Base-by-base conservation (phyloP, 2,888 invertebrate species). In the Antheraea assamensis region DNA sequence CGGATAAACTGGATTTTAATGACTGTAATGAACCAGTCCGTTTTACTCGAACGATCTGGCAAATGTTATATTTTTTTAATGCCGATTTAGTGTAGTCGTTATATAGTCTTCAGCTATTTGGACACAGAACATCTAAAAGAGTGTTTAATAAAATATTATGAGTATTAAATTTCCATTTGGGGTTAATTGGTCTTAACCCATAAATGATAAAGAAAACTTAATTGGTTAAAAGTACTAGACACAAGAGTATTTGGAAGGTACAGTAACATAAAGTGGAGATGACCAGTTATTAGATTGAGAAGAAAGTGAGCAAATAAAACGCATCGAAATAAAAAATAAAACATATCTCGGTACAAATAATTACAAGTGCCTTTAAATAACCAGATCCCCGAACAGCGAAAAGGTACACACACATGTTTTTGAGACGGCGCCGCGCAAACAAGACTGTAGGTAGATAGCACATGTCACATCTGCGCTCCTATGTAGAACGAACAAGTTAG, bases 1-100 rank as follows among this genome's bases (percentile, higher is more conserved):
- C 68, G 68, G 68, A 68, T 68, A 68, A 68, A 68, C 68, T 68
- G 68, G 68, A 68, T 68, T 68, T 68, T 68, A 68, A 68, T 68
- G 68, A 68, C 68, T 68, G 68, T n/a, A 35, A 68, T 68, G 68
- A 68, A 68, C 68, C 68, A 21, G 68, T 21, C 21, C 35, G 68
- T 35, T 68, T 68, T 17, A 64, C 27, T 64, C 27, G 17, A 64
- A 64, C 61, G 61, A 64, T 64, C 61, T 64, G 61, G 17, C 17
- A 64, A 64, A 64, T 64, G 61, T 64, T 64, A 64, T 64, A 30
- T 30, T 64, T 64, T 42, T 64, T 64, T 30, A 64, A 64, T 0
- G 27, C 30, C 30, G 30, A 64, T 64, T 64, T 64, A 19, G 27
- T 30, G 30, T 27, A 27, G 5, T 5, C 61, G 17, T 64, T 64